These are phyloP conservation scores for Aegypius monachus DNA, from an alignment of 2,113 vertebrate genomes.

Conservation along the genomic window DNA sequence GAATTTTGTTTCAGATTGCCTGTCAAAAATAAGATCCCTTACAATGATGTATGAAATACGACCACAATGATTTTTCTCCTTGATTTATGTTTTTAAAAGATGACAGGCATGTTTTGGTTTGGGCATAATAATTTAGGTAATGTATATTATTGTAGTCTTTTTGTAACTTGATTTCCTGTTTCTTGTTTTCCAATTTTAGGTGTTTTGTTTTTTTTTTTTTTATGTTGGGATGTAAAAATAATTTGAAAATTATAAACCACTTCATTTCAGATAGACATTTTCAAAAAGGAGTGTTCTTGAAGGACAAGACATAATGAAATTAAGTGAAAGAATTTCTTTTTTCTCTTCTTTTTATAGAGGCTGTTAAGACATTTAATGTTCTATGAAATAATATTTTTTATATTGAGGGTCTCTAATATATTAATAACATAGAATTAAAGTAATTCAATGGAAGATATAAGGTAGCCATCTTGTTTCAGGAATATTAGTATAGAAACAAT, in stretches of 20 bases:
- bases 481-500: neutral
- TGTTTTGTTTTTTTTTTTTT: fast-evolving
- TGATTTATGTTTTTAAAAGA: neutral
- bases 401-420: neutral
- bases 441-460: neutral
- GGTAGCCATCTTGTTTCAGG: neutral
- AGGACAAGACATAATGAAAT: neutral
- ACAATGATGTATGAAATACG: neutral
- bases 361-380: neutral
- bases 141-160: neutral
- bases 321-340: neutral
- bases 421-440: neutral
- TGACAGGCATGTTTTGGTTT: neutral
- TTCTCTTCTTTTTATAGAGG: neutral
- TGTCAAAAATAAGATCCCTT: neutral
- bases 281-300: neutral
- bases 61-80: neutral
- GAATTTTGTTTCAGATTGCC: neutral
- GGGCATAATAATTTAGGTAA: neutral
- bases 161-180: neutral
- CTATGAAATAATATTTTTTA: neutral
- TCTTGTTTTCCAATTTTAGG: neutral
- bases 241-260: neutral
- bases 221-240: neutral
- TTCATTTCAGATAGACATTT: neutral